Conservation (phyloP, 1,140 invertebrate species). For the Drosophila sucinea region DNA sequence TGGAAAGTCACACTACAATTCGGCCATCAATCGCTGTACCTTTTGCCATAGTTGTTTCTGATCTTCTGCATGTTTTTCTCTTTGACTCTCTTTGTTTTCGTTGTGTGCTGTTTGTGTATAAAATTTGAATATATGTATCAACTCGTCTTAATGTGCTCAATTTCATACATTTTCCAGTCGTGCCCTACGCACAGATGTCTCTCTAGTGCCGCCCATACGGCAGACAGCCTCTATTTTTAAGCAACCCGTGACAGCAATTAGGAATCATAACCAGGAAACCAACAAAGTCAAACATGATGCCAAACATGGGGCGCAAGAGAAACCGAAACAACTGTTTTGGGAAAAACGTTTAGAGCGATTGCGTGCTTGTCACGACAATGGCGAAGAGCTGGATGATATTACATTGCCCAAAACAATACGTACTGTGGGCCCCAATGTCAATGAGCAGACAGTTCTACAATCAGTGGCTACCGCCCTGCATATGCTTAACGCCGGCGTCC, state of each 20-base stretch:
- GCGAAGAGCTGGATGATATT: conserved; percentile 91
- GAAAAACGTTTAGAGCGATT: conserved; percentile 97
- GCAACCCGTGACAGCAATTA: conserved; percentile 97
- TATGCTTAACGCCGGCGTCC: conserved; percentile 91
- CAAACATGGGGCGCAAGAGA: conserved; percentile 94
- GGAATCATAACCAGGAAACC: conserved; percentile 88
- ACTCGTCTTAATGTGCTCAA: not conserved
- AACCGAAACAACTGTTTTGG: conserved; percentile 99
- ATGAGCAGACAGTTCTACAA: conserved; percentile 95
- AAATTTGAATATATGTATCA: not conserved
- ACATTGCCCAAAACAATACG: conserved; percentile 94
- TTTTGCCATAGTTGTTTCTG: conserved; percentile 33
- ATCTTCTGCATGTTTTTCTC: conserved; percentile 36
- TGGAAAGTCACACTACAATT: not conserved
- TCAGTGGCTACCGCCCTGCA: conserved; percentile 94
- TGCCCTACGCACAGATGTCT: conserved; percentile 93
- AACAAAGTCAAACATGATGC: conserved; percentile 93
- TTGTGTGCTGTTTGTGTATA: conserved; percentile 39
- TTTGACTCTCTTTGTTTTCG: conserved; percentile 1
- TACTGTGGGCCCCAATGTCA: conserved; percentile 95
- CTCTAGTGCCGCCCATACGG: conserved; percentile 96
- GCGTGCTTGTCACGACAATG: conserved; percentile 92
- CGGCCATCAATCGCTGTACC: conserved; percentile 32
- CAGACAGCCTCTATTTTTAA: conserved; percentile 99
- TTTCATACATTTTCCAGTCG: conserved; percentile 84